Conservation (phyloP, 2,113 vertebrate genomes). For the Numida meleagris region DNA sequence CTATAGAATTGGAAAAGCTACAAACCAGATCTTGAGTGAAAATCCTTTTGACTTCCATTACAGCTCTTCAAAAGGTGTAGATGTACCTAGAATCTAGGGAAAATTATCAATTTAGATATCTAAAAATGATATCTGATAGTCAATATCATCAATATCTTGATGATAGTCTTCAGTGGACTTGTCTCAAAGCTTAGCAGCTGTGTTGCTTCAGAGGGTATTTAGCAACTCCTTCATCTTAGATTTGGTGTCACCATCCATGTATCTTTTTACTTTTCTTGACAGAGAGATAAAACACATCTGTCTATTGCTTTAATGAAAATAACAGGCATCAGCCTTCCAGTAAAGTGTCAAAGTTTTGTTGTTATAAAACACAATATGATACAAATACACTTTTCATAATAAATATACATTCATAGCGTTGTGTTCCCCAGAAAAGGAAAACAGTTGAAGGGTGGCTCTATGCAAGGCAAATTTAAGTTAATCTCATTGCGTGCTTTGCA, state of each 20-base stretch:
- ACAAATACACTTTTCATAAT: neutral
- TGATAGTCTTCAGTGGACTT: neutral
- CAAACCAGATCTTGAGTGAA: neutral
- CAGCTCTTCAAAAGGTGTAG: neutral
- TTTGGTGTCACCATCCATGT: neutral
- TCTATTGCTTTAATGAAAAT: neutral
- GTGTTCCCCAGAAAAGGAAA: neutral
- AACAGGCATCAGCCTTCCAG: neutral
- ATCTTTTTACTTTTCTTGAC: neutral
- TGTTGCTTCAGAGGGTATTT: neutral
- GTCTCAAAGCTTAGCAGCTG: neutral
- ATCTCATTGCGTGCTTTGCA: neutral
- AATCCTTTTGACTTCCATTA: neutral
- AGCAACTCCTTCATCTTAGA: neutral
- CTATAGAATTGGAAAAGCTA: neutral
- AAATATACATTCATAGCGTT: neutral
- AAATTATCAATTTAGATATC: neutral
- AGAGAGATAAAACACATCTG: neutral
- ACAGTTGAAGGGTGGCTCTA: accelerated
- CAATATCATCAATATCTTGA: no score
- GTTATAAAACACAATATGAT: neutral
- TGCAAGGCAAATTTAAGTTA: accelerated
- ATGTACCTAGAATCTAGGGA: neutral
- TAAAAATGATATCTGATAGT: neutral
- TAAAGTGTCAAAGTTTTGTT: neutral